These are phyloP conservation scores for Amphimallon solstitiale DNA, from an alignment of 2,888 invertebrate species.

Conservation along the genomic window DNA sequence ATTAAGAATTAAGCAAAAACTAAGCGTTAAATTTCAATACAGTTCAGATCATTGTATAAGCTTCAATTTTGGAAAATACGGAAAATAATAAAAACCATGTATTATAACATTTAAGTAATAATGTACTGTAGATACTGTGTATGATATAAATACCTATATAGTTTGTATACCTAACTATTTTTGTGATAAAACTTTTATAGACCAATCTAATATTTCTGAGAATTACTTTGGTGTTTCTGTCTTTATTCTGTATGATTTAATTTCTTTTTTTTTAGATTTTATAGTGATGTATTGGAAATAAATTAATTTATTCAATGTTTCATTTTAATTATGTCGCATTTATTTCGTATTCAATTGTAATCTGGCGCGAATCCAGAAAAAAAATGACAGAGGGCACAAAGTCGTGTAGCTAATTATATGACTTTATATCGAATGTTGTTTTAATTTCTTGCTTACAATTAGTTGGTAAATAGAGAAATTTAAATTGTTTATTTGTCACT, in stretches of 20 bases:
- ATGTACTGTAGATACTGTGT: conserved; percentile 29
- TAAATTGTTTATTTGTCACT: too few relatives aligned
- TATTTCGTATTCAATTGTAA: too few relatives aligned
- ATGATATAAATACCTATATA: conserved; percentile 7
- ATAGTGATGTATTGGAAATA: conserved; percentile 23
- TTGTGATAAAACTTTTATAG: conserved; percentile 25
- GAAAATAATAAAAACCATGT: background rate
- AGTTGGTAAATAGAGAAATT: too few relatives aligned
- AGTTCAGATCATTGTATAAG: too few relatives aligned
- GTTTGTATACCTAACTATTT: background rate
- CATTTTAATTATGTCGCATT: background rate
- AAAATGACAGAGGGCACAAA: too few relatives aligned
- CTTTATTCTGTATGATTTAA: too few relatives aligned
- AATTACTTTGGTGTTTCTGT: conserved; percentile 12
- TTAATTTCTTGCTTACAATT: too few relatives aligned
- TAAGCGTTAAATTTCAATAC: too few relatives aligned
- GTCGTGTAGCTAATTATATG: too few relatives aligned
- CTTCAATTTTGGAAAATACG: background rate
- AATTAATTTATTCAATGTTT: background rate
- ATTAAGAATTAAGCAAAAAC: too few relatives aligned
- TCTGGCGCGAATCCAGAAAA: too few relatives aligned
- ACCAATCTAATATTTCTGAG: conserved; percentile 9
- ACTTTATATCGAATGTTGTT: too few relatives aligned
- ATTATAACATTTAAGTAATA: background rate
- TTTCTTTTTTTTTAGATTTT: conserved; percentile 10